Conservation (phyloP, 2,113 vertebrate species). For the Neodon shergylaensis region DNA sequence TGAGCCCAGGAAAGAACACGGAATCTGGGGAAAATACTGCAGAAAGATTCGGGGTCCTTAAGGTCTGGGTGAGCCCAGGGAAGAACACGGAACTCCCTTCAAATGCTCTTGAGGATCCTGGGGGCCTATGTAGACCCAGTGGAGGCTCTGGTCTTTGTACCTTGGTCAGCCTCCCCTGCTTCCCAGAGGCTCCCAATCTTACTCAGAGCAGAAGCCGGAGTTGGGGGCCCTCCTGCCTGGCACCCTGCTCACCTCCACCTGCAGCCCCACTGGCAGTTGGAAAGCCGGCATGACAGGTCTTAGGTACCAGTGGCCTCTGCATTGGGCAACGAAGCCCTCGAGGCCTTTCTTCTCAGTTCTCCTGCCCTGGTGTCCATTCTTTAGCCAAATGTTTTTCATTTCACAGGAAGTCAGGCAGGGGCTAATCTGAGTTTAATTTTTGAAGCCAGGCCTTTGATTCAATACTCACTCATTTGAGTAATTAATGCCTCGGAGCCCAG, state of each 20-base stretch:
- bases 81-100: too few species aligned
- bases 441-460: constrained; percentile 77
- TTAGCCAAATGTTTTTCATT: constrained; percentile 72
- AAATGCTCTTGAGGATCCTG: too few species aligned
- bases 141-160: neutral
- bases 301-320: neutral
- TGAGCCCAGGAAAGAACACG: neutral
- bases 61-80: neutral
- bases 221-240: neutral
- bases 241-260: neutral
- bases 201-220: neutral
- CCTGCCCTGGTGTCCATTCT: constrained; percentile 8
- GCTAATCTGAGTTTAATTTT: constrained; percentile 76
- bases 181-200: neutral
- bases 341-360: neutral
- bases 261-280: rapidly evolving
- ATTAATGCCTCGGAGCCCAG: constrained; percentile 72
- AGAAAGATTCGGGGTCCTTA: neutral
- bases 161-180: too few species aligned
- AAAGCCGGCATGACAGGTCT: too few species aligned
- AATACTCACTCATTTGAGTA: constrained; percentile 77
- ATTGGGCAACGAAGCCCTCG: rapidly evolving
- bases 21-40: too few species aligned
- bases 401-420: constrained; percentile 69
- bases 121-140: rapidly evolving